phyloP scores from a whole-genome alignment of 1,140 invertebrate species.

The Ceratina calcarata region DNA sequence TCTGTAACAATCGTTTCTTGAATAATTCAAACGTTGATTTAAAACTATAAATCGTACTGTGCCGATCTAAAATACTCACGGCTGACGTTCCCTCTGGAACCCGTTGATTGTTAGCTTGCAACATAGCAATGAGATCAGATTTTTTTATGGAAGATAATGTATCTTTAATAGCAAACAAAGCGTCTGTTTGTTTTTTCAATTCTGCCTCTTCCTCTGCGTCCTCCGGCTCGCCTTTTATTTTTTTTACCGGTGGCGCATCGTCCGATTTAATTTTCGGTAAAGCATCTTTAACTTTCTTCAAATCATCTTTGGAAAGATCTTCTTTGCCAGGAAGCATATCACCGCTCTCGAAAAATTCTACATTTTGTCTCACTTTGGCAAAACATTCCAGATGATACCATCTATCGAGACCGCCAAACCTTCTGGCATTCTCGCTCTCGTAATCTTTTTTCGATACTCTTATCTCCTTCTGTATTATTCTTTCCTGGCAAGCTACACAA shows the following conservation, averaged over 20 bases:
- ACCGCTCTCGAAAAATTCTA: constrained; percentile 88
- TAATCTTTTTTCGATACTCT: constrained; percentile 93
- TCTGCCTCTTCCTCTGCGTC: constrained; percentile 81
- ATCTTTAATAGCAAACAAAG: constrained; percentile 88
- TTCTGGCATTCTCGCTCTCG: constrained; percentile 88
- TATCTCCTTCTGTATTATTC: constrained; percentile 91
- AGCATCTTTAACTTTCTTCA: constrained; percentile 84
- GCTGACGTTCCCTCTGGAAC: constrained; percentile 82
- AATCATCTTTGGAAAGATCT: constrained; percentile 87
- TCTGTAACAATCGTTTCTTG: constrained; percentile 77
- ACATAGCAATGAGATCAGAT: constrained; percentile 83
- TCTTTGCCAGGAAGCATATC: constrained; percentile 88
- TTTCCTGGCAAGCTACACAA: constrained; percentile 92
- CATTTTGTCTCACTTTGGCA: constrained; percentile 86
- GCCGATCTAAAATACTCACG: constrained; percentile 77
- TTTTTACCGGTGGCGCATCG: constrained; percentile 83
- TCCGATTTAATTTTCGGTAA: constrained; percentile 85
- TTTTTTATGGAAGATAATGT: constrained; percentile 76
- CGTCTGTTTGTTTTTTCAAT: constrained; percentile 89
- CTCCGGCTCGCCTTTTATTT: constrained; percentile 84
- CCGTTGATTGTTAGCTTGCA: constrained; percentile 74
- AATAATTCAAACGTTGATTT: neutral
- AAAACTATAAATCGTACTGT: constrained; percentile 2
- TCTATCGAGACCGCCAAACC: constrained; percentile 89
- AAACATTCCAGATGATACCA: constrained; percentile 98